Conservation (phyloP, 2,113 vertebrate species). For the Hylia prasina region DNA sequence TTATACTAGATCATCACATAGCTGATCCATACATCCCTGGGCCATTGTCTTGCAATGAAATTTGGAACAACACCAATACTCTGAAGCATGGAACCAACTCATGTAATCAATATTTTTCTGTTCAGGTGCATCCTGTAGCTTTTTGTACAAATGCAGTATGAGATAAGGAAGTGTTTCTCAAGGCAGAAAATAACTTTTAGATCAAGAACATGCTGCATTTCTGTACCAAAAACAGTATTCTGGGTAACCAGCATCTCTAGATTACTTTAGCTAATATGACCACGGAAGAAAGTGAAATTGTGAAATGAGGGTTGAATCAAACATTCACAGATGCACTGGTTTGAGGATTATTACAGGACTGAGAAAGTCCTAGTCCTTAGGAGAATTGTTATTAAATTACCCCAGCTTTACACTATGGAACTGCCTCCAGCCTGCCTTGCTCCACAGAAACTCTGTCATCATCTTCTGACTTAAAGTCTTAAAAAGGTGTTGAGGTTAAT, state of each 20-base stretch:
- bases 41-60: not conserved
- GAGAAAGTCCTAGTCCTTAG: not conserved
- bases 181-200: not conserved
- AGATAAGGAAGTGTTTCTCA: not conserved
- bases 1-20: not conserved
- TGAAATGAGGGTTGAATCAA: not conserved
- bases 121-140: not conserved
- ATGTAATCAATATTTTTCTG: not conserved
- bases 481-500: not conserved
- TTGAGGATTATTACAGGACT: not conserved
- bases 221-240: not conserved
- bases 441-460: not conserved
- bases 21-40: not conserved
- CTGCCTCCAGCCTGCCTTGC: not conserved
- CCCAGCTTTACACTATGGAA: not conserved
- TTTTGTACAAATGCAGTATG: not conserved
- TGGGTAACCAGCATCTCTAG: not conserved
- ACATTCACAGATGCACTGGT: not conserved
- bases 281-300: accelerated
- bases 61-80: not conserved
- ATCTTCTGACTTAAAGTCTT: not conserved
- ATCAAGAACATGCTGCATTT: not conserved
- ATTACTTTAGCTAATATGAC: not conserved
- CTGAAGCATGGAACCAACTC: not conserved
- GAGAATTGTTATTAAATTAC: not conserved